phyloP scores from a whole-genome alignment of 2,888 invertebrate genomes.

The Cactoblastis cactorum region DNA sequence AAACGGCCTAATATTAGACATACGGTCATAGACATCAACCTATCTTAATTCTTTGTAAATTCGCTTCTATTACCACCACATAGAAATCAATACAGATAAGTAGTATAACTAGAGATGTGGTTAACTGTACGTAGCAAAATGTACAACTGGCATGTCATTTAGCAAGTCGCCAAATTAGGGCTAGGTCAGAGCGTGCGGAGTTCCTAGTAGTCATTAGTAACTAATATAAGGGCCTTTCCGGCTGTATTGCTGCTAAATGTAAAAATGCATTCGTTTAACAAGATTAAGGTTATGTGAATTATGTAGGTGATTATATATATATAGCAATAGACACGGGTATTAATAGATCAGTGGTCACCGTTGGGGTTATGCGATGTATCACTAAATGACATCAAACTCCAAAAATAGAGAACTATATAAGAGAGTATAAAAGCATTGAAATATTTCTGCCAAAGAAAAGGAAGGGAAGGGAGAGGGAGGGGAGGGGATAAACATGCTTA shows the following conservation, averaged over 20 bases:
- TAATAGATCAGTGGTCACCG: too few species aligned
- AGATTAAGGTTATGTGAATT: not conserved
- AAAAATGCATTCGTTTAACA: not conserved
- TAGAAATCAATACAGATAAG: too few species aligned
- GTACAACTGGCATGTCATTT: constrained; percentile 8
- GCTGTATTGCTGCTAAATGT: not conserved
- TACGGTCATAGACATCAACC: not conserved
- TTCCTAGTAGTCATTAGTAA: not conserved
- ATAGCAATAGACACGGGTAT: too few species aligned
- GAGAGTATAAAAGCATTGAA: too few species aligned
- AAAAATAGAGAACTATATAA: too few species aligned
- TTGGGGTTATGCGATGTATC: too few species aligned
- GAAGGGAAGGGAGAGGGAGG: too few species aligned
- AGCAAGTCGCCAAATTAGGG: constrained; percentile 6
- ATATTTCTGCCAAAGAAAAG: too few species aligned
- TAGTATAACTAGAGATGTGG: too few species aligned
- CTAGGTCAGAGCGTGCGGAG: constrained; percentile 15
- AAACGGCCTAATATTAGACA: constrained; percentile 27
- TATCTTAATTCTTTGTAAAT: not conserved
- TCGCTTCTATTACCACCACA: not conserved
- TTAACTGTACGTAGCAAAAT: constrained; percentile 9
- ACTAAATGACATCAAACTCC: too few species aligned
- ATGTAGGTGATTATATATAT: too few species aligned
- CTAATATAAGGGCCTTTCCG: constrained; percentile 5
- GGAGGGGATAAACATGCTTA: too few species aligned